A percentile compares a stretch with the other conserved stretches of the same genome.
phyloP scores from a whole-genome alignment of 1,140 invertebrate species.

The Drosophila setifemur region DNA sequence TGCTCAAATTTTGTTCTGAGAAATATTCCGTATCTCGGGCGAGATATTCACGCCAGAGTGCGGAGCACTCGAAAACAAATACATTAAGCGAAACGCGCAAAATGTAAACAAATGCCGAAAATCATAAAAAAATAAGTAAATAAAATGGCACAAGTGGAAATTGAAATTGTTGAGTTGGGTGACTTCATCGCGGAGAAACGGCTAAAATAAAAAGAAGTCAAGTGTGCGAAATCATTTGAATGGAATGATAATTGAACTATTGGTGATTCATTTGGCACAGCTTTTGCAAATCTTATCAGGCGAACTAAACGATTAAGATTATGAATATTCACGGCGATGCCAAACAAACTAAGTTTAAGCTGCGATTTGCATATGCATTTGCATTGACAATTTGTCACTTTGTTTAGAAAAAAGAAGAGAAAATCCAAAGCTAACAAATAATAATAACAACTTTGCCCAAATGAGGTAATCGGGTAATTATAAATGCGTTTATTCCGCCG shows the following conservation, averaged over 20 bases:
- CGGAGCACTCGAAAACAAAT: not conserved
- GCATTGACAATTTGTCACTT: slow-evolving; percentile 63
- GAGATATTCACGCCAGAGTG: slow-evolving; percentile 2
- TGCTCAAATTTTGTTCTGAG: not conserved
- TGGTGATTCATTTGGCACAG: slow-evolving; percentile 8
- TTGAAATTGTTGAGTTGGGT: slow-evolving; percentile 16
- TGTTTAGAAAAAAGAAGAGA: slow-evolving; percentile 22
- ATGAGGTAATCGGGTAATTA: slow-evolving; percentile 82
- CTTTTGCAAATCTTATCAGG: slow-evolving; percentile 6
- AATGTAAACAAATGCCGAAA: slow-evolving; percentile 33
- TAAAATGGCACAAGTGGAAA: slow-evolving; percentile 34
- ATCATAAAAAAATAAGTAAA: slow-evolving; percentile 38
- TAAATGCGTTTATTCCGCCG: slow-evolving; percentile 62
- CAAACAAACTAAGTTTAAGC: slow-evolving; percentile 28
- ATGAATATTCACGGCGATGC: slow-evolving; percentile 7
- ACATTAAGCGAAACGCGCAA: not conserved
- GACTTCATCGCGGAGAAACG: slow-evolving; percentile 35
- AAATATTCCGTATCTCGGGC: not conserved
- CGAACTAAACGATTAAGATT: too few relatives aligned
- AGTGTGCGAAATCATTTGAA: slow-evolving; percentile 14
- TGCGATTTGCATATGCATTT: slow-evolving; percentile 32
- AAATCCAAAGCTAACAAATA: slow-evolving; percentile 31
- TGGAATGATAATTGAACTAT: slow-evolving; percentile 19
- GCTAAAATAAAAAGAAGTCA: slow-evolving; percentile 14
- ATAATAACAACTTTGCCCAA: slow-evolving; percentile 66